Conservation (phyloP, 2,797 vertebrate species). For the Characodon lateralis region DNA sequence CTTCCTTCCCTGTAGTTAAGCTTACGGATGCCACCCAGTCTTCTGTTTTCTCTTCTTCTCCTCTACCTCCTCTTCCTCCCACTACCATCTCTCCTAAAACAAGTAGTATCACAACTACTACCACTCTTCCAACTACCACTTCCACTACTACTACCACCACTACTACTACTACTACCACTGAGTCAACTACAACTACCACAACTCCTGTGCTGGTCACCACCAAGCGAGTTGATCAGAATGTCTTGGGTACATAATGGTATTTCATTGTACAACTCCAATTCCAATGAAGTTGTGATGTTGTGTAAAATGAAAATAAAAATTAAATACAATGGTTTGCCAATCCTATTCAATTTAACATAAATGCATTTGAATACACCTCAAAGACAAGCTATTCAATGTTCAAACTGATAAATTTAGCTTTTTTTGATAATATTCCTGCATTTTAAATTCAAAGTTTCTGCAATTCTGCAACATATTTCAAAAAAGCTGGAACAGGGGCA, state of each 20-base stretch:
- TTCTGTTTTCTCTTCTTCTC: constrained; percentile 75
- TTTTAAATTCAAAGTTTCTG: too few species aligned
- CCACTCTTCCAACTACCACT: constrained; percentile 50
- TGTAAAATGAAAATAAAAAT: too few species aligned
- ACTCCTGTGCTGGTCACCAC: constrained; percentile 69
- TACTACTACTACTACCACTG: constrained; percentile 37
- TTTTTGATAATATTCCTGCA: too few species aligned
- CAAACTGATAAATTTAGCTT: too few species aligned
- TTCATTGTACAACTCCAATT: constrained; percentile 5
- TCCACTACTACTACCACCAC: constrained; percentile 66
- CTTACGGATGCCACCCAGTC: constrained; percentile 75
- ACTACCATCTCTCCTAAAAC: constrained; percentile 77
- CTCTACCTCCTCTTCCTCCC: constrained; percentile 71
- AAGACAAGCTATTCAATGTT: too few species aligned
- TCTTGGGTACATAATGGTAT: constrained; percentile 76
- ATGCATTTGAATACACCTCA: too few species aligned
- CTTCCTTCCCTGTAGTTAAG: constrained; percentile 79
- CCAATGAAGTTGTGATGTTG: too few species aligned
- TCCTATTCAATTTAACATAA: too few species aligned
- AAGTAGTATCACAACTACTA: constrained; percentile 71
- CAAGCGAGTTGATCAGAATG: constrained; percentile 68
- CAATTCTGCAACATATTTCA: too few species aligned
- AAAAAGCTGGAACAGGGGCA: too few species aligned
- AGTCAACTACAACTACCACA: constrained; percentile 60
- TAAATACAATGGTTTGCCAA: too few species aligned